A percentile compares a stretch with the other conserved stretches of the same genome.
These are phyloP conservation scores for Tachystola acroxantha DNA, from an alignment of 2,888 invertebrate genomes.

Conservation along the genomic window DNA sequence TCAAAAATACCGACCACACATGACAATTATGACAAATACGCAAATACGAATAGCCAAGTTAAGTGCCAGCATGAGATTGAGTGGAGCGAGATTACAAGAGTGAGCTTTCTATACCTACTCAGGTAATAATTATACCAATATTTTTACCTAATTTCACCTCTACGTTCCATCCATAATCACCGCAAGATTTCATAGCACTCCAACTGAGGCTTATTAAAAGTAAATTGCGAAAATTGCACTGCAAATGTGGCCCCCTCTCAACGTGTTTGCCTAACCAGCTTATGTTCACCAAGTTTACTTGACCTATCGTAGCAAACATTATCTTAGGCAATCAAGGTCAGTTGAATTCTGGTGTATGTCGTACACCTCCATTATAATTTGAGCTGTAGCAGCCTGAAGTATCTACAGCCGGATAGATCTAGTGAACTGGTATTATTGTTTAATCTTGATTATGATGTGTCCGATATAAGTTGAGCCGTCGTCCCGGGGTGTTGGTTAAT, in stretches of 20 bases:
- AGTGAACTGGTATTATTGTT: conserved; percentile 16
- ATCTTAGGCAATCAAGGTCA: conserved; percentile 18
- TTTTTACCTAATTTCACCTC: conserved; percentile 24
- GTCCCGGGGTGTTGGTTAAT: conserved; percentile 19
- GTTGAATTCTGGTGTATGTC: conserved; percentile 24
- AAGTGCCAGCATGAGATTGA: too few species aligned
- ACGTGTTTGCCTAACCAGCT: conserved; percentile 59
- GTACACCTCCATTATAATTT: conserved; percentile 22
- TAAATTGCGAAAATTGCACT: conserved; percentile 75
- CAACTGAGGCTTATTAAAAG: conserved; percentile 70
- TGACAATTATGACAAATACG: too few species aligned
- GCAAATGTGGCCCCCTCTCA: conserved; percentile 69
- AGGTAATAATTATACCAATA: too few species aligned
- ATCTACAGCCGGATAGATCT: conserved; percentile 17
- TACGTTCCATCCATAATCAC: conserved; percentile 29
- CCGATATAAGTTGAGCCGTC: conserved; percentile 31
- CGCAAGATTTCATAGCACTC: conserved; percentile 56
- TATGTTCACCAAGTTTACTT: conserved; percentile 31
- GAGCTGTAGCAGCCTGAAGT: conserved; percentile 25
- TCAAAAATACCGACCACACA: too few species aligned
- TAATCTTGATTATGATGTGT: conserved; percentile 5
- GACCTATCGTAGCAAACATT: conserved; percentile 24
- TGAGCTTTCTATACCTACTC: too few species aligned
- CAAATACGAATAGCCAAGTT: too few species aligned
- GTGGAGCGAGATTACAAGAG: too few species aligned